These are phyloP conservation scores for Altica lythri DNA, from an alignment of 2,888 invertebrate genomes.

Conservation along the genomic window DNA sequence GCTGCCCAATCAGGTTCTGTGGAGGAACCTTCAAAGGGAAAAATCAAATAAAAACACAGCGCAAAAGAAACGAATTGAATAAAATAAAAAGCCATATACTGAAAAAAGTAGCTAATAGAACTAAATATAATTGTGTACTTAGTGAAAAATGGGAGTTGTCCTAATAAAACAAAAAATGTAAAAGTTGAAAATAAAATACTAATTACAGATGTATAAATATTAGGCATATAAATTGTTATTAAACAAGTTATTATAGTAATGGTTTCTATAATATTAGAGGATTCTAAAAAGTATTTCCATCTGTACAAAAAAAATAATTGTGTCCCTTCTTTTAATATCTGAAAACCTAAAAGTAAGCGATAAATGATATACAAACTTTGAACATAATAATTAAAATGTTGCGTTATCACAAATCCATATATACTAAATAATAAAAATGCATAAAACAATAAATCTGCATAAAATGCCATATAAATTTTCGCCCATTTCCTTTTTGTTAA, in stretches of 20 bases:
- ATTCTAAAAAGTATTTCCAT: slow-evolving; percentile 35
- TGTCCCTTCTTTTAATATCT: slow-evolving; percentile 35
- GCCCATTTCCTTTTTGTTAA: slow-evolving; percentile 39
- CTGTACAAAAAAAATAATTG: slow-evolving; percentile 36
- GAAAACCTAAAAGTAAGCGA: slow-evolving; percentile 28
- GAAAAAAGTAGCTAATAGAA: slow-evolving; percentile 41
- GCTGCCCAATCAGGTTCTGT: slow-evolving; percentile 12
- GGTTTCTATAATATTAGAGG: slow-evolving; percentile 38
- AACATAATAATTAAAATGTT: slow-evolving; percentile 22
- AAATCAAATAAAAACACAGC: slow-evolving; percentile 42
- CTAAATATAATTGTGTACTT: slow-evolving; percentile 44
- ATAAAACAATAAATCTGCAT: slow-evolving; percentile 34
- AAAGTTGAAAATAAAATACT: slow-evolving; percentile 37
- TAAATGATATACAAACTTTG: slow-evolving; percentile 20
- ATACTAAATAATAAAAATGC: slow-evolving; percentile 33
- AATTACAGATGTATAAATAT: slow-evolving; percentile 35
- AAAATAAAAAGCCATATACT: slow-evolving; percentile 43
- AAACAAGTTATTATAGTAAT: slow-evolving; percentile 28
- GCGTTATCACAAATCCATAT: slow-evolving; percentile 35
- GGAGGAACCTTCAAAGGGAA: slow-evolving; percentile 31
- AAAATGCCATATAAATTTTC: slow-evolving; percentile 34
- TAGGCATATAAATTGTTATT: slow-evolving; percentile 25
- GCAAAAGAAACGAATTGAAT: slow-evolving; percentile 44
- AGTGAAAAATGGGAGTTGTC: slow-evolving; percentile 40
- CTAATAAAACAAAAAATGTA: slow-evolving; percentile 38